Percentiles rank a stretch among this genome's conserved stretches.
Evolutionary conservation across 2,113 vertebrate species (phyloP).

Genomic region (Thunnus thynnus): DNA sequence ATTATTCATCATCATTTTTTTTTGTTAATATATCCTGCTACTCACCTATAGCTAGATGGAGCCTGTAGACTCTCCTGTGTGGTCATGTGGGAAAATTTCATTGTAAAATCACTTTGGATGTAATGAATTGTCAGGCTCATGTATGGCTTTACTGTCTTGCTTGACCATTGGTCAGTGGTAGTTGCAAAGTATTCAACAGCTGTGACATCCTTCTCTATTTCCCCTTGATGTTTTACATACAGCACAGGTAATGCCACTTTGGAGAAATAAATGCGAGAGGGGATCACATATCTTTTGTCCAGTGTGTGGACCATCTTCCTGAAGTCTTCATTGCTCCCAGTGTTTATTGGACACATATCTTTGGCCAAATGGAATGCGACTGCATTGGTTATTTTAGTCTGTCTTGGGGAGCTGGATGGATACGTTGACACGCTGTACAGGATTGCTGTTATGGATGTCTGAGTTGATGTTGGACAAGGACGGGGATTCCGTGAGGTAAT

Average conservation of each 20-base stretch:
- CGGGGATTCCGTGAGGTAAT: too few species aligned
- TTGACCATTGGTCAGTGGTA: neutral
- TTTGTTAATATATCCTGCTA: too few species aligned
- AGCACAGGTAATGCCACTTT: too few species aligned
- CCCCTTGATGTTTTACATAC: neutral
- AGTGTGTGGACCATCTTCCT: neutral
- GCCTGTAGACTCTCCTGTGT: neutral
- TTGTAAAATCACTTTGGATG: neutral
- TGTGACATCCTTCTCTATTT: neutral
- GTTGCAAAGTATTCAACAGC: neutral
- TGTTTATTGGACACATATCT: too few species aligned
- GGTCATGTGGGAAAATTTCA: neutral
- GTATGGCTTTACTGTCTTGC: neutral
- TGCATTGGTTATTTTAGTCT: too few species aligned
- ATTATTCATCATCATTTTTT: too few species aligned
- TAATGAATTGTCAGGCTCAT: neutral
- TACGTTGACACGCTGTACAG: too few species aligned
- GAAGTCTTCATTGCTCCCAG: neutral
- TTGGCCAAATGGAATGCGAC: too few species aligned
- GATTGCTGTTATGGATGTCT: too few species aligned
- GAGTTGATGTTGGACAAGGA: too few species aligned
- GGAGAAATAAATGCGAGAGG: neutral
- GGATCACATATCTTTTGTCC: neutral
- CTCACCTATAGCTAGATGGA: neutral
- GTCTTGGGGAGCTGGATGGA: too few species aligned